phyloP scores from a whole-genome alignment of 2,113 vertebrate species.

The Manacus vitellinus region DNA sequence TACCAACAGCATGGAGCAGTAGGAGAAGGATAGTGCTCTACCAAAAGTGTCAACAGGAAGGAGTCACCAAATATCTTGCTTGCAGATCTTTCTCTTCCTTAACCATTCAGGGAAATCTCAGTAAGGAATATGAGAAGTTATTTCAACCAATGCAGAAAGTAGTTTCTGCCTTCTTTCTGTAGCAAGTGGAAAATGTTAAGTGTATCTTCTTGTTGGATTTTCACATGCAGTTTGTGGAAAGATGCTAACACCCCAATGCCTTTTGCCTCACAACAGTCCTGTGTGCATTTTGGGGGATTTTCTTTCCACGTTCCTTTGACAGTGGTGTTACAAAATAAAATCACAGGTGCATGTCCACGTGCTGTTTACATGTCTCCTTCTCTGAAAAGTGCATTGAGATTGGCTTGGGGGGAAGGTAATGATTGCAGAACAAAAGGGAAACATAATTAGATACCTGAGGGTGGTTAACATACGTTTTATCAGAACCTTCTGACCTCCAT shows the following conservation, averaged over 20 bases:
- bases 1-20: neutral
- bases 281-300: neutral
- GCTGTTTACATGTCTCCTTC: neutral
- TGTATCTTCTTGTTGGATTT: neutral
- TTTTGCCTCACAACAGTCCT: neutral
- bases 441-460: neutral
- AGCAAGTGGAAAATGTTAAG: neutral
- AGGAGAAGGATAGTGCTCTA: neutral
- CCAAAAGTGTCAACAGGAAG: neutral
- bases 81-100: neutral
- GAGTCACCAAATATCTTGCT: neutral
- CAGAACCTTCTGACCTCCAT: neutral
- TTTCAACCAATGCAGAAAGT: neutral
- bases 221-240: neutral
- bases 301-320: neutral
- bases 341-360: accelerated
- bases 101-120: neutral
- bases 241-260: neutral
- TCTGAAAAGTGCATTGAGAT: neutral
- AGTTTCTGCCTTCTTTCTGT: neutral
- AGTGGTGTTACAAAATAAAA: neutral
- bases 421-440: neutral
- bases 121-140: neutral
- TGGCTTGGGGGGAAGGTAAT: neutral
- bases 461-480: neutral